These are phyloP conservation scores for Halocynthia aurantium DNA, from an alignment of 23 tunicate genomes.

Conservation along the genomic window DNA sequence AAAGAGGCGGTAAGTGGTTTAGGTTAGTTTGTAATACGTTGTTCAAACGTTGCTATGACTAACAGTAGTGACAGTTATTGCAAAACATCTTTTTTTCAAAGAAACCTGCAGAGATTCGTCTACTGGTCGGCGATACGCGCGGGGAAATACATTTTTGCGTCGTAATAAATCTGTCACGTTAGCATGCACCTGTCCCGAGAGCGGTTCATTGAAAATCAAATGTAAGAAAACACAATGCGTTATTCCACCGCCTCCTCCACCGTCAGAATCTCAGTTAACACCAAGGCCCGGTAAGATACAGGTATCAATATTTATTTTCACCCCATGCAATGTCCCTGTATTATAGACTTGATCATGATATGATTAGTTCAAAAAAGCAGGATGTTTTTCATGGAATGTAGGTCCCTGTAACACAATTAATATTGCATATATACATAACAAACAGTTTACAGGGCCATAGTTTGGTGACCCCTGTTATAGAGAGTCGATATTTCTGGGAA, in stretches of 20 bases:
- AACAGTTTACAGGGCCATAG: too few species aligned
- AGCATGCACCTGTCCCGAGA: constrained; percentile 6
- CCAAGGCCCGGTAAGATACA: background rate
- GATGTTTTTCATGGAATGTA: too few species aligned
- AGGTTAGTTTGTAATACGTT: too few species aligned
- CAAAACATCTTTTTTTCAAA: background rate
- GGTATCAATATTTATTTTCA: too few species aligned
- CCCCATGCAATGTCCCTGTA: too few species aligned
- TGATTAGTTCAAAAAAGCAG: too few species aligned
- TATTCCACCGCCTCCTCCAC: constrained; percentile 23
- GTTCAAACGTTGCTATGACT: background rate
- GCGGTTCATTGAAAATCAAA: constrained; percentile 10
- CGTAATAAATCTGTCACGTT: background rate
- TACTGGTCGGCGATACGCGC: constrained; percentile 11
- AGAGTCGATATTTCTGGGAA: too few species aligned
- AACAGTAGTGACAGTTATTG: background rate
- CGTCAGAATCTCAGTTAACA: background rate
- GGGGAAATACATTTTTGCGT: constrained; percentile 15
- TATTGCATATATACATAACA: too few species aligned
- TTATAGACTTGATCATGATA: too few species aligned
- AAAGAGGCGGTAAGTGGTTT: too few species aligned
- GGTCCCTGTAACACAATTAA: too few species aligned
- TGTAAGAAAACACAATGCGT: constrained; percentile 12
- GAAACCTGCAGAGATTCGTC: constrained; percentile 12
- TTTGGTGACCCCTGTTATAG: too few species aligned